A percentile compares a stretch with the other conserved stretches of the same genome.
Evolutionary conservation across 2,797 vertebrate genomes (phyloP).

Genomic region (Melanotaenia pygmaea): DNA sequence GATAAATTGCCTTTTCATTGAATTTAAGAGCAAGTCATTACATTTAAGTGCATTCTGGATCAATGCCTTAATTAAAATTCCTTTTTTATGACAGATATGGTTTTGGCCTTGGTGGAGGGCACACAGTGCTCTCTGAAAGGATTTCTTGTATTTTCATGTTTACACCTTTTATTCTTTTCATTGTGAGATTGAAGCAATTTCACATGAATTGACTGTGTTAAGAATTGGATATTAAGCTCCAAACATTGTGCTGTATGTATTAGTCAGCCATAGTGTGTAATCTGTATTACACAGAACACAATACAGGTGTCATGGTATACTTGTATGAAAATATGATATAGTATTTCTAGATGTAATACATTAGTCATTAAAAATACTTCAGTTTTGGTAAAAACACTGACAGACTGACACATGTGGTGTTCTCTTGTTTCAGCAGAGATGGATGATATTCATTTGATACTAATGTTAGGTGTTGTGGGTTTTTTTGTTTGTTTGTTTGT

Average conservation of each 20-base stretch:
- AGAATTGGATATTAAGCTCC: not conserved
- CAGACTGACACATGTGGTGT: too few species aligned
- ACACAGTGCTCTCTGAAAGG: too few species aligned
- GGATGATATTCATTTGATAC: too few species aligned
- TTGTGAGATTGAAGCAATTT: not conserved
- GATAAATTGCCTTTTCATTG: not conserved
- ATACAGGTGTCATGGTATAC: not conserved
- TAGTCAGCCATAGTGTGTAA: not conserved
- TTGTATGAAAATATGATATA: not conserved
- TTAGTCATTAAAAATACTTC: too few species aligned
- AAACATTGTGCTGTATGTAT: not conserved
- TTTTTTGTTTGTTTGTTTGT: too few species aligned
- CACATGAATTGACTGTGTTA: not conserved
- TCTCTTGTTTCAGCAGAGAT: too few species aligned
- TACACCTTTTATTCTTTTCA: not conserved
- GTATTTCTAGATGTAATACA: too few species aligned
- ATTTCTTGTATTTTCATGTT: too few species aligned
- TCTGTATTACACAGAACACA: not conserved
- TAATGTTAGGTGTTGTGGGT: too few species aligned
- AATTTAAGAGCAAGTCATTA: not conserved
- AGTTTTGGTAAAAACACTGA: too few species aligned
- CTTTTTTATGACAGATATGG: not conserved
- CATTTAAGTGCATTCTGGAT: not conserved
- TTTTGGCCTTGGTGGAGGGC: too few species aligned
- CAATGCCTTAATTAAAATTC: not conserved